A percentile compares a stretch with the other conserved stretches of the same genome.
phyloP scores from a whole-genome alignment of 2,888 invertebrate genomes.

The Dolichopus griseipennis region DNA sequence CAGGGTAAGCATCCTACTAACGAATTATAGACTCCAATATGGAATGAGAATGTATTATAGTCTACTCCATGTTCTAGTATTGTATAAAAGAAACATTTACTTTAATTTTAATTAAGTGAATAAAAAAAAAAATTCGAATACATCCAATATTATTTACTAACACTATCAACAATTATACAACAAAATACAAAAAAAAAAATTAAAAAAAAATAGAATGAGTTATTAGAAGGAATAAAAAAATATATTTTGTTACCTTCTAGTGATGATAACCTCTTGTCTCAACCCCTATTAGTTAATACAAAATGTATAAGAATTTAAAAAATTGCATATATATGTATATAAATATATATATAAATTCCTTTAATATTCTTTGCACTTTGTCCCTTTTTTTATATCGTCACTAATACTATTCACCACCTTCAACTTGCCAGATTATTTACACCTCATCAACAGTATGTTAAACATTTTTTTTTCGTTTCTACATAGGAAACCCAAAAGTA shows the following conservation, averaged over 20 bases:
- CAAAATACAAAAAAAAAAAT: neutral
- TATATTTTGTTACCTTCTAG: neutral
- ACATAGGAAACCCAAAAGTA: no score
- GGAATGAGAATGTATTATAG: neutral
- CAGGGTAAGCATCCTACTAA: neutral
- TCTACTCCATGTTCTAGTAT: no score
- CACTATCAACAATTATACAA: neutral
- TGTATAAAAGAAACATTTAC: neutral
- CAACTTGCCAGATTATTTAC: no score
- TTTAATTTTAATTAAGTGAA: neutral
- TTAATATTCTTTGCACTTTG: neutral
- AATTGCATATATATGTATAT: neutral
- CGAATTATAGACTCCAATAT: neutral
- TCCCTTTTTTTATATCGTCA: neutral
- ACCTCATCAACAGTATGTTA: no score
- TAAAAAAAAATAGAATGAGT: neutral
- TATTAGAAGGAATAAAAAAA: neutral
- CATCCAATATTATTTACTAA: neutral
- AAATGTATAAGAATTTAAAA: neutral
- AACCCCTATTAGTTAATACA: neutral
- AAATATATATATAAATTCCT: no score
- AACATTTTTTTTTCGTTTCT: no score
- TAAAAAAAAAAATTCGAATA: neutral
- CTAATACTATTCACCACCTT: no score
- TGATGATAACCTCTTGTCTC: neutral